Percentiles rank a stretch among this genome's conserved stretches.
Conservation (phyloP, 2,888 invertebrate genomes). For the Synergus umbraculus region DNA sequence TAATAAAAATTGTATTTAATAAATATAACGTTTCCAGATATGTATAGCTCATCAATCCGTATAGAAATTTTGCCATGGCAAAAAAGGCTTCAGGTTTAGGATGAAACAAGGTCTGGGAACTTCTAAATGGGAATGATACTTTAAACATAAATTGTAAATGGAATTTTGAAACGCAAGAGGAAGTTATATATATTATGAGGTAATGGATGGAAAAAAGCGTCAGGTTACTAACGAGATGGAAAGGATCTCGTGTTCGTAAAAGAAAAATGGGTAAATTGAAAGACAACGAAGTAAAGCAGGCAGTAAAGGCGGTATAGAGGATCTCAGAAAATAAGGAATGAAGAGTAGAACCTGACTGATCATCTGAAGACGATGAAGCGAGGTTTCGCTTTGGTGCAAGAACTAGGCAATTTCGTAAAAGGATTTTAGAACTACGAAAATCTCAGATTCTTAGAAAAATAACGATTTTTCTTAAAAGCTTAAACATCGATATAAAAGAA, state of each 20-base stretch:
- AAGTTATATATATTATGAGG: background rate
- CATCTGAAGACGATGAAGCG: background rate
- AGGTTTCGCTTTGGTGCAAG: background rate
- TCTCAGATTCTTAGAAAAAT: background rate
- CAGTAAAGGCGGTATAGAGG: constrained; percentile 11
- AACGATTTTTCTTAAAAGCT: background rate
- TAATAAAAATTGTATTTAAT: background rate
- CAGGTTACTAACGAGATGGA: constrained; percentile 36
- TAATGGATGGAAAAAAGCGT: constrained; percentile 36
- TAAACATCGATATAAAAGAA: background rate
- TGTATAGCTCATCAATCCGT: background rate
- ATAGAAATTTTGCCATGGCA: too few relatives aligned
- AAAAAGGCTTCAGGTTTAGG: too few relatives aligned
- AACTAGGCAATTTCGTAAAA: background rate
- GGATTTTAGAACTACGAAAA: background rate
- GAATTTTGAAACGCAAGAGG: background rate
- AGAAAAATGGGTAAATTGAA: constrained; percentile 24
- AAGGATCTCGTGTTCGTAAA: constrained; percentile 21
- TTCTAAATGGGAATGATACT: background rate
- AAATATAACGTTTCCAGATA: background rate
- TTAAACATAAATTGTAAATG: background rate
- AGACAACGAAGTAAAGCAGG: constrained; percentile 33
- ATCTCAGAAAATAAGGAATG: constrained; percentile 5
- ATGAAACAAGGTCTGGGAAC: too few relatives aligned
- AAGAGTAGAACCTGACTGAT: constrained; percentile 25